Evolutionary conservation across 2,797 vertebrate species (phyloP).

Genomic region (Pseudocheirus occidentalis): DNA sequence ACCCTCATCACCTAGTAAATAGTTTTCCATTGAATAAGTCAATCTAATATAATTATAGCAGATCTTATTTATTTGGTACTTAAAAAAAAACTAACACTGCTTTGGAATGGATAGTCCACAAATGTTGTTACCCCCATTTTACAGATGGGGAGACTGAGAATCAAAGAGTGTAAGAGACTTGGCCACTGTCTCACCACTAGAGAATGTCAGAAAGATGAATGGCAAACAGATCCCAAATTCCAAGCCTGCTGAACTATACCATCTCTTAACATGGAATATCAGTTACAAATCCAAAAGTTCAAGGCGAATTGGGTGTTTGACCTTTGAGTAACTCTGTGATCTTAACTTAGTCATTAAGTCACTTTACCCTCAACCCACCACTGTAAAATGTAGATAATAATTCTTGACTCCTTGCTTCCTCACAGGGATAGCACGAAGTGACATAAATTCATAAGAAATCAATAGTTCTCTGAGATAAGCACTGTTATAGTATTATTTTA

Average conservation of each 20-base stretch:
- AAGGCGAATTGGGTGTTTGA: neutral
- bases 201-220: neutral
- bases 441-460: constrained; percentile 8
- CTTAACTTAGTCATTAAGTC: neutral
- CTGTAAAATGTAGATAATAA: neutral
- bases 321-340: neutral
- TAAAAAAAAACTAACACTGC: neutral
- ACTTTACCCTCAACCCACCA: neutral
- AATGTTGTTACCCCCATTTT: neutral
- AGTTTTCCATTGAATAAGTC: neutral
- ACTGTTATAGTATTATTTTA: constrained; percentile 9
- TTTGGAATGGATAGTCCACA: neutral
- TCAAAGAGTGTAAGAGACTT: neutral
- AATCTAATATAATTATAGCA: neutral
- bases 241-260: neutral
- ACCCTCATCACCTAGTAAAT: neutral
- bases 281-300: neutral
- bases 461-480: neutral
- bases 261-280: neutral
- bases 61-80: neutral
- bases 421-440: neutral
- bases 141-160: neutral
- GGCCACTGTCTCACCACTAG: neutral
- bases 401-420: neutral
- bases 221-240: neutral